Evolutionary conservation across 2,797 vertebrate genomes (phyloP), one percentile per base, ranked within the genome.

Genomic region (Stomatorhinus walkeri): DNA sequence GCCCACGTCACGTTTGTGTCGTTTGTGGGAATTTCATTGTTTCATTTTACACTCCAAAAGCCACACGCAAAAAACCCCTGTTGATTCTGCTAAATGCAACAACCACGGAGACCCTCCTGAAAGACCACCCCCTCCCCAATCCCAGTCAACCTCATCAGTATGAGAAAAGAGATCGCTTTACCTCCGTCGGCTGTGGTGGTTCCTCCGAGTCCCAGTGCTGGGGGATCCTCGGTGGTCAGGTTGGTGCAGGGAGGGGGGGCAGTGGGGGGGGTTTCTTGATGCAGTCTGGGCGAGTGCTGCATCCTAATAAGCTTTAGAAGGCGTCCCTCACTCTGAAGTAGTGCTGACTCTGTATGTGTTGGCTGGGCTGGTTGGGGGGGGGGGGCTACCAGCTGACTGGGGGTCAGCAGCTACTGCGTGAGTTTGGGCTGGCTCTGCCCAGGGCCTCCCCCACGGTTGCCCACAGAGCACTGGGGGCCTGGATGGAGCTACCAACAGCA

Each of bases 281-380:
- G 93, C 93, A 93, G 92, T 93, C 91, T 89, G 91, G 91, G 92
- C 92, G 91, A 91, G 91, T 83, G 89, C 90, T 92, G 93, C 93
- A 94, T 94, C 92, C 92, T 92, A 92, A 93, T 93, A 89, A 93
- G 93, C 86, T 84, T 56, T 68, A 43, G 32, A 83, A 48, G 88
- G 83, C 52, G 40, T 61, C 16, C 14, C 51, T 85, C 85, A 81
- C 54, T 54, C 24, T 12, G 32, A 22, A 88, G 48, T 43, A 86
- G 83, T 89, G 76, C 79, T 68, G 88, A 72, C 8, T 72, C 19
- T 32, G 48, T n/a, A 36, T 52, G 51, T 32, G 12, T 4, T 51
- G 32, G 40, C 36, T 2, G 9, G 40, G 40, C 22, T 19, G 54
- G 40, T 4, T 0, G 0, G 76, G 14, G 32, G 16, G 1, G 76